Evolutionary conservation across 2,888 invertebrate species (phyloP).

Genomic region (Rhamphomyia laevipes): DNA sequence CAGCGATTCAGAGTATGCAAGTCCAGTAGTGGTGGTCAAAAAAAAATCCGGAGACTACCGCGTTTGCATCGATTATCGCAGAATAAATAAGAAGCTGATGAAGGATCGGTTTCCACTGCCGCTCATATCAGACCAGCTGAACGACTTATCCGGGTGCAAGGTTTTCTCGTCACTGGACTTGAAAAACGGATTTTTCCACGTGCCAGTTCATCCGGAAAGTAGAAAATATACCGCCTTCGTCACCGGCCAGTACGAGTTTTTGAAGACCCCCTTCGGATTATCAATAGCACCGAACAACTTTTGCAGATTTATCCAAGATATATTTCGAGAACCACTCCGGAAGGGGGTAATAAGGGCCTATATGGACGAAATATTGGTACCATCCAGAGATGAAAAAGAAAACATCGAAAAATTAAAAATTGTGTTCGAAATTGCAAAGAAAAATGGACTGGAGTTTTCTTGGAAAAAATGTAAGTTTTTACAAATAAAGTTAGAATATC

Average conservation of each 20-base stretch:
- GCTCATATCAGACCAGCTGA: constrained; percentile 12
- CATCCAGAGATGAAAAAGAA: too few relatives aligned
- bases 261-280: constrained; percentile 1
- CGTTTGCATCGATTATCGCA: background rate
- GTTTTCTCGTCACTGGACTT: constrained; percentile 13
- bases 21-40: too few relatives aligned
- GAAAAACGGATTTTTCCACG: constrained; percentile 14
- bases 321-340: too few relatives aligned
- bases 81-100: background rate
- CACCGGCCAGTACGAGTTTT: constrained; percentile 14
- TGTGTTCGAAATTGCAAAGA: too few relatives aligned
- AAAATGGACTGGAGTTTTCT: too few relatives aligned
- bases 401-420: too few relatives aligned
- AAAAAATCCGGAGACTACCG: background rate
- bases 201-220: constrained; percentile 11
- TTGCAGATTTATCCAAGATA: background rate
- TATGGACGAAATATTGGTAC: too few relatives aligned
- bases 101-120: constrained; percentile 10
- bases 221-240: constrained; percentile 14
- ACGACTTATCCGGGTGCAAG: constrained; percentile 8
- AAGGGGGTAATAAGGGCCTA: too few relatives aligned
- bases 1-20: too few relatives aligned
- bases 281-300: background rate
- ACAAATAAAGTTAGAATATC: too few relatives aligned
- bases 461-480: too few relatives aligned